phyloP scores from a whole-genome alignment of 1,140 invertebrate species.

The Calosoma granatense region DNA sequence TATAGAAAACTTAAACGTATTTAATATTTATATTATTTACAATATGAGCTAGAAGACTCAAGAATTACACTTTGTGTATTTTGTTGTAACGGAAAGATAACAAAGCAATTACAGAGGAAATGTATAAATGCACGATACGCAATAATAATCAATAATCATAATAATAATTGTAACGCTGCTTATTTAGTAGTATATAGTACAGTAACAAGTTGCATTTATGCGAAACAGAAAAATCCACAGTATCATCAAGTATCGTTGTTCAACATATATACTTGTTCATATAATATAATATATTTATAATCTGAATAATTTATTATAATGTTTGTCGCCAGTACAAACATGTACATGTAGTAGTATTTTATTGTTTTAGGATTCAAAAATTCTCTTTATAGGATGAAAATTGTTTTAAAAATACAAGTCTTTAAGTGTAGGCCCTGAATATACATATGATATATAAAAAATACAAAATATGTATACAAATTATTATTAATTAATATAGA shows the following conservation, averaged over 20 bases:
- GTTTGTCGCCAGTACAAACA: not conserved
- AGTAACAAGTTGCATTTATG: not conserved
- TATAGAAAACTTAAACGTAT: slow-evolving; percentile 31
- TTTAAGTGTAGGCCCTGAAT: slow-evolving; percentile 3
- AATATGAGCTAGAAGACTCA: slow-evolving; percentile 30
- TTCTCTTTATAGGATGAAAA: too few relatives aligned
- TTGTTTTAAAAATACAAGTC: not conserved
- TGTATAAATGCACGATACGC: slow-evolving; percentile 4
- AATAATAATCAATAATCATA: not conserved
- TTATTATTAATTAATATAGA: slow-evolving; percentile 17
- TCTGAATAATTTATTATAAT: too few relatives aligned
- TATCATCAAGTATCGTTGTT: not conserved
- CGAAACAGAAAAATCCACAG: not conserved
- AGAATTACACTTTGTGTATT: slow-evolving; percentile 13
- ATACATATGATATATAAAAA: slow-evolving; percentile 16
- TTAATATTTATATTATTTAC: slow-evolving; percentile 30
- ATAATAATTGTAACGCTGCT: not conserved
- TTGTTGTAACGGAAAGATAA: too few relatives aligned
- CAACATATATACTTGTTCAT: not conserved
- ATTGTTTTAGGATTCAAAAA: not conserved
- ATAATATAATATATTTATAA: too few relatives aligned
- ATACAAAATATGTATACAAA: slow-evolving; percentile 19
- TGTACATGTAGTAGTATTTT: not conserved
- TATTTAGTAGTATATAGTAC: not conserved
- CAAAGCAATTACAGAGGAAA: slow-evolving; percentile 11